Base-by-base conservation (phyloP, 1,140 invertebrate genomes). In the Diabrotica virgifera region DNA sequence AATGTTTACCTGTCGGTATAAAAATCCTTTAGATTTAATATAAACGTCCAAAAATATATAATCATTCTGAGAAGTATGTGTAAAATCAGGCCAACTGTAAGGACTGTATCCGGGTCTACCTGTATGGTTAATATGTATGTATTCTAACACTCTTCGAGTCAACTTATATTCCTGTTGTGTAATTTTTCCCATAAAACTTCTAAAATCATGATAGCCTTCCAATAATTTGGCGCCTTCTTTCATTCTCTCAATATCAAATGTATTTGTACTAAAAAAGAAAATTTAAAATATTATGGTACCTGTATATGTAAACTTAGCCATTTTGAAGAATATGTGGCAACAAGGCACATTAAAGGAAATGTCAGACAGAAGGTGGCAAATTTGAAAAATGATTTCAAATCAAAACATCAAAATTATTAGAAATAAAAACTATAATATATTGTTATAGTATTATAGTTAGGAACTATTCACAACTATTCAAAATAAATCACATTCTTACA, bases 1-100 rank as follows among this genome's bases (percentile, higher is more conserved):
- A 24, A 24, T 24, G 24, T 24, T 72, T 78, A 89, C 88, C 81
- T 91, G 89, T 72, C 88, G 90, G 73, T 91, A 88, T 12, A 91
- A 79, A 81, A 91, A 92, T n/a, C 84, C 82, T 73, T 73, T 82
- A 35, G 84, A 82, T 65, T 81, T 83, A 10, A 87, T 81, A 63
- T 81, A 80, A 50, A 92, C 79, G 71, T 90, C 82, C 82, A 85
- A 90, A 73, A 68, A 69, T 60, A 57, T 59, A 63, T 86, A 90
- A 69, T 86, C 77, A 69, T 85, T 65, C 2, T 14, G 5, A 24
- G 69, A 37, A n/a, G 50, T 53, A 57, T 56, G 53, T 65, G 68
- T 62, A 71, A 68, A 57, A 65, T 65, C 37, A 24, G 75, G 69
- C 76, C 77, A 68, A 74, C 75, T 76, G 24, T 66, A 75, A 11